Evolutionary conservation across 2,888 invertebrate genomes (phyloP), one percentile per base, ranked within the genome.

Genomic region (Trissolcus japonicus): DNA sequence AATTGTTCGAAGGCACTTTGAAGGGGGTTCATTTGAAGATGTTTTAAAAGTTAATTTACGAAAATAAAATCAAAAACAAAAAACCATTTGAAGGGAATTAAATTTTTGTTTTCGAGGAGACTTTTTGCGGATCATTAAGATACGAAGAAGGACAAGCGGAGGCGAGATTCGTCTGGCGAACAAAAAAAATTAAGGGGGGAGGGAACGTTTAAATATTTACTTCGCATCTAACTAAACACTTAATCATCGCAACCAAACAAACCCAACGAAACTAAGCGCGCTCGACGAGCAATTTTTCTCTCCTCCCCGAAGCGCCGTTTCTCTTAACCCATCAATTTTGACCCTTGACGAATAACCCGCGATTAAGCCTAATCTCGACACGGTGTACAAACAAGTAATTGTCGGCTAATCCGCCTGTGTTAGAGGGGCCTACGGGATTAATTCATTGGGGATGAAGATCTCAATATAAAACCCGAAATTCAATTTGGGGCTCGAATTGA

Each of bases 401-500:
- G 73, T 46, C 51, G 66, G 56, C 61, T 61, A 74, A 74, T 74
- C 73, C 61, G 54, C 55, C 67, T 57, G 66, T 16, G 16, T 53
- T 48, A 16, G 40, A 11, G 48, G 48, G 29, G 55, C 56, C 63
- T 25, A 65, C 59, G 41, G 9, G 14, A 14, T 88, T 87, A 88
- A 88, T 88, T 85, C 88, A 87, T 86, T 86, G 84, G 85, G 86
- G 85, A 85, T 86, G 35, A 35, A 35, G 35, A 35, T 35, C 35
- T 35, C 35, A 35, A 35, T 35, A 4, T 25, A 35, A 35, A 35
- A 35, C 1, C 35, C 35, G 1, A 35, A 35, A 35, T 35, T 35
- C 35, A 35, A 35, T 35, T 35, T 35, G 35, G 35, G 25, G 25
- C 25, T 11, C 35, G 35, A 35, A 29, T 29, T 29, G 29, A 29